Conservation (phyloP, 2,113 vertebrate genomes). For the Loxodonta africana region DNA sequence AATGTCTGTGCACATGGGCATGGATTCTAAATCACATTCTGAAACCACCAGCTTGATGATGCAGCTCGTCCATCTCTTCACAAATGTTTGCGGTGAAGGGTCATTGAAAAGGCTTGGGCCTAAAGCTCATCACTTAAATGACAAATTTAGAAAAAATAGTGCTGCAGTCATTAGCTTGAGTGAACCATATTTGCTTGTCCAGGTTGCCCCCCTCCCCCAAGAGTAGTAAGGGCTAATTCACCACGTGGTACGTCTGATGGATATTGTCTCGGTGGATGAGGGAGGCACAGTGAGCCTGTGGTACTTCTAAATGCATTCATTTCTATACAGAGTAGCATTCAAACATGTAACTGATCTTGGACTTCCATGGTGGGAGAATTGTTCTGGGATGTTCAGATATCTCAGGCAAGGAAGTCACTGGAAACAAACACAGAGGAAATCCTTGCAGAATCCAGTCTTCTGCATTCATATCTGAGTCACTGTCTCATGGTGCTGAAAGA, state of each 20-base stretch:
- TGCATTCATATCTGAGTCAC: constrained; percentile 59
- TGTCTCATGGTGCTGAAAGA: constrained; percentile 19
- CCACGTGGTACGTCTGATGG: background rate
- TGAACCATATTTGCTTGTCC: constrained; percentile 19
- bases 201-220: background rate
- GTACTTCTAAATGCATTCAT: constrained; percentile 24
- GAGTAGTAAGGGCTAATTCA: background rate
- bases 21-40: constrained; percentile 70
- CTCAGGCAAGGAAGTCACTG: constrained; percentile 3
- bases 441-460: constrained; percentile 7
- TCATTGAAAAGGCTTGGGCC: constrained; percentile 71
- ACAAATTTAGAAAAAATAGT: constrained; percentile 49
- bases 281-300: background rate
- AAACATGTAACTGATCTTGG: background rate
- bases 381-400: background rate
- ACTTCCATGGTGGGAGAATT: background rate
- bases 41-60: constrained; percentile 41
- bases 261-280: background rate
- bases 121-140: constrained; percentile 33
- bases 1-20: constrained; percentile 31
- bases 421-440: background rate
- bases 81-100: constrained; percentile 65
- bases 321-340: constrained; percentile 47
- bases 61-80: constrained; percentile 45
- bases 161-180: constrained; percentile 37